These are phyloP conservation scores for Rhincodon typus DNA, from an alignment of 2,797 vertebrate species.

Conservation along the genomic window DNA sequence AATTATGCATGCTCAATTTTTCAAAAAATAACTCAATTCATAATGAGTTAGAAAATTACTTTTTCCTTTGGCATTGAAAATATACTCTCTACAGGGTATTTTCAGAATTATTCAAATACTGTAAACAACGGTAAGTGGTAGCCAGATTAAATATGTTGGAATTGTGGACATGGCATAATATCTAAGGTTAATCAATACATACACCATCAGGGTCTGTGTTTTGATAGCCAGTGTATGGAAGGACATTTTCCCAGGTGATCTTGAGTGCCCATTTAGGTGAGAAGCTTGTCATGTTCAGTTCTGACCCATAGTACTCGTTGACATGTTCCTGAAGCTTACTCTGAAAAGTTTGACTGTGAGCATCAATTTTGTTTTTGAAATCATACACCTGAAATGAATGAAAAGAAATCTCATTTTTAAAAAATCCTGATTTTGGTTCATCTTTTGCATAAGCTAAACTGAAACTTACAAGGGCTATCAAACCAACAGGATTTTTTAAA, in stretches of 20 bases:
- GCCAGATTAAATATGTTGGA: background rate
- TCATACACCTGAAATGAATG: conserved; percentile 18
- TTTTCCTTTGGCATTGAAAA: background rate
- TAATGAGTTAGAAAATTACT: background rate
- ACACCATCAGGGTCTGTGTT: conserved; percentile 24
- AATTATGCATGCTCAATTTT: background rate
- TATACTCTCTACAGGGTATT: background rate
- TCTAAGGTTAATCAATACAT: background rate
- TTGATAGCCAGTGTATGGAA: conserved; percentile 40
- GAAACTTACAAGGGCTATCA: no score
- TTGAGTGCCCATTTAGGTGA: conserved; percentile 62
- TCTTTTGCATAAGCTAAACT: background rate
- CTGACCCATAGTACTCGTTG: background rate
- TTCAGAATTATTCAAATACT: background rate
- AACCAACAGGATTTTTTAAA: no score
- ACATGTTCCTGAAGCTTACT: background rate
- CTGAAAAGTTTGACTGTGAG: background rate
- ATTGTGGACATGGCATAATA: background rate
- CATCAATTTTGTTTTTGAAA: background rate
- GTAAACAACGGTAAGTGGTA: no score
- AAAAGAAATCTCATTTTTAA: background rate
- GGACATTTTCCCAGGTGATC: conserved; percentile 57
- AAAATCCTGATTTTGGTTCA: background rate
- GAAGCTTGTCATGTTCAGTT: conserved; percentile 41
- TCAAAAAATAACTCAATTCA: background rate